Evolutionary conservation across 2,888 invertebrate genomes (phyloP).

Genomic region (Dryocosmus kuriphilus): DNA sequence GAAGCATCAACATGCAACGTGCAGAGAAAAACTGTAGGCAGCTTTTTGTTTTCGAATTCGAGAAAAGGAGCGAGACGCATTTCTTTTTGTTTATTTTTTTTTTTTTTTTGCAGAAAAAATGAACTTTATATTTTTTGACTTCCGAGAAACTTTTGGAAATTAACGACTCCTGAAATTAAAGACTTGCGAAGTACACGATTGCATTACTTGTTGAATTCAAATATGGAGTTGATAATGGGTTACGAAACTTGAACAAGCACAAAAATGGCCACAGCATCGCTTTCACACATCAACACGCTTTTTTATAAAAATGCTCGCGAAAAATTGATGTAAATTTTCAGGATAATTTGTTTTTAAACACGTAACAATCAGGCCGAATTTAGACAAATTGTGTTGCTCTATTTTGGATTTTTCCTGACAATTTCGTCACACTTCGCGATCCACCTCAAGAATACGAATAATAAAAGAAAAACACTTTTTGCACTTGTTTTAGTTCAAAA

Average conservation of each 20-base stretch:
- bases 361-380: slow-evolving; percentile 12
- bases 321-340: slow-evolving; percentile 34
- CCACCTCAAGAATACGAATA: slow-evolving; percentile 1
- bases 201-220: slow-evolving; percentile 76
- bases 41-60: background rate
- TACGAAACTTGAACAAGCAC: slow-evolving; percentile 76
- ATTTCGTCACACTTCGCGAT: slow-evolving; percentile 18
- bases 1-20: too few relatives aligned
- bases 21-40: background rate
- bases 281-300: slow-evolving; percentile 70
- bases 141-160: background rate
- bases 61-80: background rate
- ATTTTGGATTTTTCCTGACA: slow-evolving; percentile 3
- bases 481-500: slow-evolving; percentile 48
- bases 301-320: slow-evolving; percentile 46
- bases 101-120: background rate
- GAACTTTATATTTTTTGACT: background rate
- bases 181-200: slow-evolving; percentile 50
- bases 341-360: slow-evolving; percentile 1
- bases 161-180: slow-evolving; percentile 24
- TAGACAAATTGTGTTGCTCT: slow-evolving; percentile 28
- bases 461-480: slow-evolving; percentile 10
- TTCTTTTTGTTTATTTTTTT: background rate
- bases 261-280: slow-evolving; percentile 77
- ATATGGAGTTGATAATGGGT: slow-evolving; percentile 77